phyloP scores from a whole-genome alignment of 2,797 vertebrate genomes.

The Clarias pachynema region DNA sequence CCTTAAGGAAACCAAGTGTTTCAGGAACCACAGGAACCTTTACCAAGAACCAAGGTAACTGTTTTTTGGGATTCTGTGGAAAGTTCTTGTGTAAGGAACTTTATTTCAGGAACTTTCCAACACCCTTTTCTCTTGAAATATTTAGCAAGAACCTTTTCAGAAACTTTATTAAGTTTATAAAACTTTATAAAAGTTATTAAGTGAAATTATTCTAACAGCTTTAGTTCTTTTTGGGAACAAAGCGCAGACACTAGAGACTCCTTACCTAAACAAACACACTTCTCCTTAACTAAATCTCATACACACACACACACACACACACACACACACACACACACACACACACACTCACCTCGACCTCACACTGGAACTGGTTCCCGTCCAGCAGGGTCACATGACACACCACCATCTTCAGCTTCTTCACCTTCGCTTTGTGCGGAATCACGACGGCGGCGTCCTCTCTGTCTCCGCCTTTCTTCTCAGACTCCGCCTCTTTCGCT shows the following conservation, averaged over 20 bases:
- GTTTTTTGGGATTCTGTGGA: too few species aligned
- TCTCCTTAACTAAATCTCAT: background rate
- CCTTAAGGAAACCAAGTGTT: too few species aligned
- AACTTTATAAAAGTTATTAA: too few species aligned
- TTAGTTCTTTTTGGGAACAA: background rate
- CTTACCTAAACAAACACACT: background rate
- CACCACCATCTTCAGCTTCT: slow-evolving; percentile 89
- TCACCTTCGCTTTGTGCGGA: slow-evolving; percentile 77
- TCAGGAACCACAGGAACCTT: background rate
- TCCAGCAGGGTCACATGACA: slow-evolving; percentile 90
- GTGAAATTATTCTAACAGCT: too few species aligned
- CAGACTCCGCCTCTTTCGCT: slow-evolving; percentile 69
- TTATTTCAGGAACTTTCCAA: too few species aligned
- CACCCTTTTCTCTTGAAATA: too few species aligned
- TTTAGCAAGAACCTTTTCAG: too few species aligned
- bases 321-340: slow-evolving; percentile 71
- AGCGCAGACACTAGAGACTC: background rate
- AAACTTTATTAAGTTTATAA: too few species aligned
- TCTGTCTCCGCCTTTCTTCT: slow-evolving; percentile 68
- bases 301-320: slow-evolving; percentile 75
- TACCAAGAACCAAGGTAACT: too few species aligned
- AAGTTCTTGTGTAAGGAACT: too few species aligned
- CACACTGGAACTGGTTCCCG: slow-evolving; percentile 86
- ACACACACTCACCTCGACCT: slow-evolving; percentile 87
- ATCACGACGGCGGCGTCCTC: slow-evolving; percentile 74